Percentiles rank a stretch among this genome's conserved stretches.
phyloP scores from a whole-genome alignment of 2,113 vertebrate genomes.

The Egretta garzetta region DNA sequence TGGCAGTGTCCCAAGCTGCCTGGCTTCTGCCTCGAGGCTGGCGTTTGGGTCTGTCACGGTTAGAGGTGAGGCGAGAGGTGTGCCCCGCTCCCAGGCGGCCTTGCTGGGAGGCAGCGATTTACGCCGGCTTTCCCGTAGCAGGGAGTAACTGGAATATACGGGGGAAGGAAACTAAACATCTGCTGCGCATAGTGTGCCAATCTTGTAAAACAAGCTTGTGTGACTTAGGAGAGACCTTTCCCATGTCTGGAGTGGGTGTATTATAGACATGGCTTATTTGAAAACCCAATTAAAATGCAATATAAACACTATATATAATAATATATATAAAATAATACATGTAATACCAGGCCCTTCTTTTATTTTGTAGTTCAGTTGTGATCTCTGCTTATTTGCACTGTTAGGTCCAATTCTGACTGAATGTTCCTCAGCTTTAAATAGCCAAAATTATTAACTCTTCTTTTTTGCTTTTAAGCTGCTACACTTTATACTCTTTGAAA shows the following conservation, averaged over 20 bases:
- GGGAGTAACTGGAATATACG: neutral
- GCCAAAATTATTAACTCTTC: neutral
- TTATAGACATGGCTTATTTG: neutral
- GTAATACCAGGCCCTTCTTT: neutral
- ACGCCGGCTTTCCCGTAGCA: fast-evolving
- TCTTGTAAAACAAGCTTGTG: neutral
- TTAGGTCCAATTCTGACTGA: neutral
- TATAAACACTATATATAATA: fast-evolving
- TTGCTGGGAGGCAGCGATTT: neutral
- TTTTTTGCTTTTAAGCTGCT: neutral
- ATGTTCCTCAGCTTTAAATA: neutral
- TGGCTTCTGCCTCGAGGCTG: neutral
- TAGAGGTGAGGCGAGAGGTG: neutral
- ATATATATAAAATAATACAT: too few relatives aligned
- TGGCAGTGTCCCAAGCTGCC: fast-evolving
- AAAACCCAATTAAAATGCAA: neutral
- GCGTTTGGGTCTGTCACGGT: fast-evolving
- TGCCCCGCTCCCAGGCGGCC: fast-evolving
- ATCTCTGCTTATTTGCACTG: neutral
- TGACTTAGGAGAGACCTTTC: neutral
- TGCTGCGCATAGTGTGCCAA: fast-evolving
- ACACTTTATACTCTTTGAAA: neutral
- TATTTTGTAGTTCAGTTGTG: neutral
- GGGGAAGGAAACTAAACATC: neutral
- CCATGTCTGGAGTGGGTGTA: fast-evolving